Conservation (phyloP, 2,888 invertebrate species). For the Glyphotaelius pellucidus region DNA sequence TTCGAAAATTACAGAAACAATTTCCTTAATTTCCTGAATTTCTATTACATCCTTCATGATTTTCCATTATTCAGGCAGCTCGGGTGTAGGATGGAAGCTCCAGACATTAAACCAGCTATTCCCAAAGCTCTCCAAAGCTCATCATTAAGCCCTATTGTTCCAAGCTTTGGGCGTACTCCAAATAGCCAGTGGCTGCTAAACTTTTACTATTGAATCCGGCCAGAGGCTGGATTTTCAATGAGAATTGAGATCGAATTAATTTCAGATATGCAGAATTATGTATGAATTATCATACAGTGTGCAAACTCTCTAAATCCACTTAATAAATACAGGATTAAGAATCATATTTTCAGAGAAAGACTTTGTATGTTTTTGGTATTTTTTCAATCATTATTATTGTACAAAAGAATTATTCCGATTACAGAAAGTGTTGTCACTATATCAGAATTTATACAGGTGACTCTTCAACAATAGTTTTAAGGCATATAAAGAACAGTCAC, state of each 20-base stretch:
- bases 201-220: constrained; percentile 46
- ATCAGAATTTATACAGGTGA: no score
- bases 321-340: background rate
- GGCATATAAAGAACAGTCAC: no score
- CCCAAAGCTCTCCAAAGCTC: constrained; percentile 43
- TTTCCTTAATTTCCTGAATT: constrained; percentile 27
- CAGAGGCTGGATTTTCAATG: background rate
- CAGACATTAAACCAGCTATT: constrained; percentile 46
- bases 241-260: background rate
- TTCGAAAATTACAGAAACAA: constrained; percentile 21
- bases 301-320: background rate
- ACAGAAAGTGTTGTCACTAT: no score
- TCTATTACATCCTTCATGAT: constrained; percentile 12
- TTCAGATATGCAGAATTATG: background rate
- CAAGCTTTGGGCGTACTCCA: constrained; percentile 39
- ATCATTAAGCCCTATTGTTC: constrained; percentile 42
- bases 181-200: constrained; percentile 53
- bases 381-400: no score
- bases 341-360: background rate
- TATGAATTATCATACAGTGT: background rate
- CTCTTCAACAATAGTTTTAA: no score
- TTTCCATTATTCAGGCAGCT: constrained; percentile 29
- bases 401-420: no score
- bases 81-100: constrained; percentile 25
- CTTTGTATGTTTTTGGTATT: no score